Base-by-base conservation (phyloP, 2,797 vertebrate species). In the Acanthis flammea region DNA sequence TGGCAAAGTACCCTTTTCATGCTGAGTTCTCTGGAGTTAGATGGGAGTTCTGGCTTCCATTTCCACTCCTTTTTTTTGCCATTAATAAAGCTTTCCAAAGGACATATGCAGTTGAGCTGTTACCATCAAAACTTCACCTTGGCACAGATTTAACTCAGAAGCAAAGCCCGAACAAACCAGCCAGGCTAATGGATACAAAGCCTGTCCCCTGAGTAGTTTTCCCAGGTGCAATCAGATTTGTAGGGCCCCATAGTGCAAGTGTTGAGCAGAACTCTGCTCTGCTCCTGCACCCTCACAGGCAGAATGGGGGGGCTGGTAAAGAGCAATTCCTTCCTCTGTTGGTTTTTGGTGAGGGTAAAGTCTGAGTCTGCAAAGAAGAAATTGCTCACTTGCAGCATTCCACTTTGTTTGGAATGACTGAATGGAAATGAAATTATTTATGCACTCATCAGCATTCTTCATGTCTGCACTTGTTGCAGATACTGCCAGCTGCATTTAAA, bases 391-490 rank as follows among this genome's bases (percentile, higher is more conserved):
- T 3, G 2, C 31, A 92, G 50, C 18, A 35, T 78, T 84, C 48
- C 27, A 39, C 72, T 86, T 85, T 1, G 0, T 41, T 95, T 88
- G 63, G 21, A 80, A 77, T 70, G 76, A 82, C 83, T 94, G 88
- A 95, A 83, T 93, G 58, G 55, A 92, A 96, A 91, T 65, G n/a
- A 90, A 94, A 86, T 84, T 11, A 90, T 93, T 96, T 96, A 91
- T 77, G 80, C 74, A n/a, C 47, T 94, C 79, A 92, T 96, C 92
- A 88, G 83, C 81, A 92, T 85, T 94, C 55, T 53, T 58, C 53
- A 30, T 63, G 35, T 73, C 73, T 62, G 67, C 74, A 54, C 65
- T 95, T 91, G 72, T 63, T 90, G 76, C 71, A 93, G 78, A 95
- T 50, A 65, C 6, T 25, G 76, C 91, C 83, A 80, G 60, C 31